Base-by-base conservation (phyloP, 2,888 invertebrate species). In the Lasius fuliginosus region DNA sequence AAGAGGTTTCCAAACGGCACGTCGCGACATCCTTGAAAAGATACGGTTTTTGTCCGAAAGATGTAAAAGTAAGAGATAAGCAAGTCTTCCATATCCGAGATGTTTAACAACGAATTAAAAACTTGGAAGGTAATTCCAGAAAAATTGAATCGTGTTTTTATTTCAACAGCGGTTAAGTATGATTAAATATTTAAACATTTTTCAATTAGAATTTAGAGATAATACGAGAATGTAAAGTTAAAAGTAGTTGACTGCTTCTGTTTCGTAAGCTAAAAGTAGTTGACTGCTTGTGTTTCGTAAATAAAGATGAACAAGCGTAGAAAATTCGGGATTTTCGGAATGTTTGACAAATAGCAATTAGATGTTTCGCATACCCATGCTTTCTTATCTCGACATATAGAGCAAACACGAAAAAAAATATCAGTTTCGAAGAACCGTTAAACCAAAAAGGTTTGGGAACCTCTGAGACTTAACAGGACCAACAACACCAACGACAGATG, bases 401-500 rank as follows among this genome's bases (percentile, higher is more conserved):
- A 46, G 12, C 5, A 68, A 11, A 68, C 5, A 8, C 9, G 33
- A 46, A 58, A n/a, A n/a, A 69, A 33, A 23, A 46, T 58, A 58
- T 30, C 18, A 53, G 36, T 46, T 76, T 76, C 3, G 3, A 40
- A 53, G 27, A 23, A 46, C 33, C 6, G 5, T 40, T 40, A 30
- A 3, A 40, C 9, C 27, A 56, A 56, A 15, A 49, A 46, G 23
- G 23, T 73, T 71, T 62, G 79, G 73, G 46, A 71, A 81, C 60
- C 73, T 81, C 79, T 79, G 46, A 18, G 36, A 84, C 18, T n/a
- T 60, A 82, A 81, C 87, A 86, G 77, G 86, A 89, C 85, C 89
- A 82, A 89, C 84, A 68, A 58, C 58, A 84, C 68, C 71, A 79
- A 71, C 12, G 76, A 71, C 60, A 36, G 68, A 79, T 82, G 65